Conservation (phyloP, 2,113 vertebrate genomes). For the Gnathochromis pfefferi region DNA sequence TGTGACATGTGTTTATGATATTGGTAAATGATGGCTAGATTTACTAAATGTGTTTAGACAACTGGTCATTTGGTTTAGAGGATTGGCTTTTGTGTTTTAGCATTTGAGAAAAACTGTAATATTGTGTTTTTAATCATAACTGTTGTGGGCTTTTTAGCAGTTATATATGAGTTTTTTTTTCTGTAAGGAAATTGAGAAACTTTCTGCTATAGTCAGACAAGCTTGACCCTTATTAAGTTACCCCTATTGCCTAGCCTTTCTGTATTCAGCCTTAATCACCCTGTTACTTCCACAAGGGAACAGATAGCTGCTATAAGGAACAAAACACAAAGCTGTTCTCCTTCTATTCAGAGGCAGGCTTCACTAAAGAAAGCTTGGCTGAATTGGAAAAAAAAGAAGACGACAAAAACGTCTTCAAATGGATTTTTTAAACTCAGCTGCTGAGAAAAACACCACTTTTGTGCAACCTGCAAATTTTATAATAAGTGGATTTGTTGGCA, state of each 20-base stretch:
- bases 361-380: background rate
- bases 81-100: too few species aligned
- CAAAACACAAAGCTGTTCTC: background rate
- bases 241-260: background rate
- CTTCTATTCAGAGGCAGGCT: background rate
- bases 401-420: background rate
- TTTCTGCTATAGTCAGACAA: background rate
- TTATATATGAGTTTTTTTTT: background rate
- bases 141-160: background rate
- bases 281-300: background rate
- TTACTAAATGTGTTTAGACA: too few species aligned
- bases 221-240: background rate
- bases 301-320: background rate
- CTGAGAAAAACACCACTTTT: slow-evolving; percentile 46
- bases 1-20: too few species aligned
- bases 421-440: slow-evolving; percentile 25
- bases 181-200: background rate
- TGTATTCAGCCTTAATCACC: background rate
- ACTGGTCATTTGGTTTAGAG: too few species aligned
- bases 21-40: too few species aligned
- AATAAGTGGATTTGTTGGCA: slow-evolving; percentile 53
- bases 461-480: slow-evolving; percentile 56
- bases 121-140: background rate
- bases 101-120: too few species aligned
- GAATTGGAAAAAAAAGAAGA: background rate